Conservation (phyloP, 2,888 invertebrate species). For the Tetragnatha montana region DNA sequence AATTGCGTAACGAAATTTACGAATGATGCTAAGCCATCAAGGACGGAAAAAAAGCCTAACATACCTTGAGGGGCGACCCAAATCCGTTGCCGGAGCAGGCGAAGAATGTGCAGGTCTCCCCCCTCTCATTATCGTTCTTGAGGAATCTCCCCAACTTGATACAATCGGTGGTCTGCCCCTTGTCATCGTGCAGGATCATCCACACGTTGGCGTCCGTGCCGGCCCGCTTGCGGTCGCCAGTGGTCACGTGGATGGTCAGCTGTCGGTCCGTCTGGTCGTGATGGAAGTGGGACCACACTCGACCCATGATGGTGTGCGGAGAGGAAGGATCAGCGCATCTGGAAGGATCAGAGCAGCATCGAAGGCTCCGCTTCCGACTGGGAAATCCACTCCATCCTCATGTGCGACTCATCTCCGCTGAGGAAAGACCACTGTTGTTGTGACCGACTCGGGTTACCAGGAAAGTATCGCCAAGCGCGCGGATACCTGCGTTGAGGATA, state of each 20-base stretch:
- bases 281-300: conserved; percentile 48
- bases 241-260: conserved; percentile 75
- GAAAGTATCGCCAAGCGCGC: no score
- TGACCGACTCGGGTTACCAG: no score
- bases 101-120: conserved; percentile 75
- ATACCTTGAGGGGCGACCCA: conserved; percentile 55
- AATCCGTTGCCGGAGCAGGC: conserved; percentile 62
- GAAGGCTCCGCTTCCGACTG: no score
- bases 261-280: conserved; percentile 58
- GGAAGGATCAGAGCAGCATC: no score
- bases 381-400: no score
- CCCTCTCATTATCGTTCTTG: conserved; percentile 75
- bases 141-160: conserved; percentile 75
- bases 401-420: no score
- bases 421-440: no score
- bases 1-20: neutral
- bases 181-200: conserved; percentile 75
- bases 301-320: conserved; percentile 43
- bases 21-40: neutral
- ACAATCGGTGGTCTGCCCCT: conserved; percentile 74
- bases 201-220: conserved; percentile 77
- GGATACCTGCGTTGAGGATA: no score
- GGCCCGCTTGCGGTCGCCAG: conserved; percentile 76
- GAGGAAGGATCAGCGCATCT: no score
- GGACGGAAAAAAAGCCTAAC: neutral